These are phyloP conservation scores for Oeneis ivallda DNA, from an alignment of 2,888 invertebrate species.

Conservation along the genomic window DNA sequence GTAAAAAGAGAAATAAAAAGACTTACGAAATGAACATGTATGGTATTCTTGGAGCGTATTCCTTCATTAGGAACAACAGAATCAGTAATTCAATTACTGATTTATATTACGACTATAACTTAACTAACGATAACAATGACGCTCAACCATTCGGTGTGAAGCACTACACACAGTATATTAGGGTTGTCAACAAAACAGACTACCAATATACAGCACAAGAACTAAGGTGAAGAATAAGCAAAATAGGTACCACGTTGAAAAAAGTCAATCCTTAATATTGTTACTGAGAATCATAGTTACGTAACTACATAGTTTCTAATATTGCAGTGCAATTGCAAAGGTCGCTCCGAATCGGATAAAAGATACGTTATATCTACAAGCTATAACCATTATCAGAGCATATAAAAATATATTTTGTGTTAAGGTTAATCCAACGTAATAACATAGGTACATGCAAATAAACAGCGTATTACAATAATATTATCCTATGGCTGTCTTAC, in stretches of 20 bases:
- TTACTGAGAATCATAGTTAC: background rate
- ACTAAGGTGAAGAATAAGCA: background rate
- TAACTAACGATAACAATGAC: constrained; percentile 61
- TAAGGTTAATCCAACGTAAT: too few relatives aligned
- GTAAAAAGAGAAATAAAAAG: too few relatives aligned
- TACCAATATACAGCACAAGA: background rate
- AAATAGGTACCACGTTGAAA: background rate
- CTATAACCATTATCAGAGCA: too few relatives aligned
- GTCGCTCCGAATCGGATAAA: too few relatives aligned
- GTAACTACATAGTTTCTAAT: too few relatives aligned
- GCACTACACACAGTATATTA: constrained; percentile 12
- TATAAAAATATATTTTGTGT: too few relatives aligned
- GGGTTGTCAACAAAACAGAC: constrained; percentile 20
- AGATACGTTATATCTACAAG: too few relatives aligned
- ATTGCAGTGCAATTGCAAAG: too few relatives aligned
- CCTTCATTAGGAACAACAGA: constrained; percentile 53
- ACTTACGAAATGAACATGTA: background rate
- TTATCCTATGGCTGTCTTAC: background rate
- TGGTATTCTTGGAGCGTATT: constrained; percentile 36
- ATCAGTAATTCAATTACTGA: constrained; percentile 65
- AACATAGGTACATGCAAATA: too few relatives aligned
- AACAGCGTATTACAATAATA: background rate
- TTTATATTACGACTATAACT: constrained; percentile 63
- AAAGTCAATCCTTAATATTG: background rate
- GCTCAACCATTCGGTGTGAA: constrained; percentile 46